Evolutionary conservation across 2,113 vertebrate species (phyloP).

Genomic region (Lutjanus erythropterus): DNA sequence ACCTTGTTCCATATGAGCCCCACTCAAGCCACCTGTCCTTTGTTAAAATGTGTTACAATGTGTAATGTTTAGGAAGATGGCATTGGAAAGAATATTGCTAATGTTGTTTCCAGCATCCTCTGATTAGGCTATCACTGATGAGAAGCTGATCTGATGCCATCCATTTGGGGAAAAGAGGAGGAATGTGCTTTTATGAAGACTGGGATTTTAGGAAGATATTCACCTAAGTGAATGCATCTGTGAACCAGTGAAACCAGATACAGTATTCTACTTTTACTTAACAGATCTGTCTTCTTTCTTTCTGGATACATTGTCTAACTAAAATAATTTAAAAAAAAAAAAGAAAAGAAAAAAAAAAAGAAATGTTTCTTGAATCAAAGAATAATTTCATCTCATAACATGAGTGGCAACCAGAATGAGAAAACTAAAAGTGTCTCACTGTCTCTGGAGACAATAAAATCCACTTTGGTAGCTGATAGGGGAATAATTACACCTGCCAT

Average conservation of each 20-base stretch:
- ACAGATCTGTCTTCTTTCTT: not conserved
- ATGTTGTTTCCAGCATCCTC: not conserved
- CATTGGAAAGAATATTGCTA: not conserved
- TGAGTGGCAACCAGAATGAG: not conserved
- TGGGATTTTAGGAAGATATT: not conserved
- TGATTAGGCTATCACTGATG: not conserved
- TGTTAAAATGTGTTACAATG: not conserved
- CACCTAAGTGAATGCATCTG: not conserved
- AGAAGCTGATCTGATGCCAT: not conserved
- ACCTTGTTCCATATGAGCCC: not conserved
- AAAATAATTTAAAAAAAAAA: not conserved
- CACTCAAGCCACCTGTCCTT: not conserved
- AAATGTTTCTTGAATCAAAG: not conserved
- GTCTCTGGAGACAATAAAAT: slow-evolving; percentile 43
- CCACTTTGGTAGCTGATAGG: slow-evolving; percentile 11
- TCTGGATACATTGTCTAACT: not conserved
- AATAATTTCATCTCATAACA: not conserved
- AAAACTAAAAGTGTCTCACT: not conserved
- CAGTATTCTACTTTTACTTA: not conserved
- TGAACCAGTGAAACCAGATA: not conserved
- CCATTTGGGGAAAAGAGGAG: too few species aligned
- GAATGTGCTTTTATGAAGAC: not conserved
- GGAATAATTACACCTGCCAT: slow-evolving; percentile 62
- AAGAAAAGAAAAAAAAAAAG: not conserved
- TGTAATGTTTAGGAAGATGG: not conserved